These are phyloP conservation scores for Fabriciana adippe DNA, from an alignment of 2,888 invertebrate genomes.

Conservation along the genomic window DNA sequence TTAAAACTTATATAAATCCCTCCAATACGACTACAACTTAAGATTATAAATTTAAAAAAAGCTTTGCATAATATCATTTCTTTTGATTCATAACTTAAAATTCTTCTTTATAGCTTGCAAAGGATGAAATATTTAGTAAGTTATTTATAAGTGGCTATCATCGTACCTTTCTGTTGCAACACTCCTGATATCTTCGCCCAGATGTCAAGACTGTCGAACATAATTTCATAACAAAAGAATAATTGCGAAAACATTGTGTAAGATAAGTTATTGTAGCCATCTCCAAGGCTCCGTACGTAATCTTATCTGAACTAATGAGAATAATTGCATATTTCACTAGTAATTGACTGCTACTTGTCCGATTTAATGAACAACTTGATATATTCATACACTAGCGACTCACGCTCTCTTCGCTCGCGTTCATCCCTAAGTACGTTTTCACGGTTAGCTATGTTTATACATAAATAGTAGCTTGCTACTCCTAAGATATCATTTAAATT, in stretches of 20 bases:
- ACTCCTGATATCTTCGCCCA: not conserved
- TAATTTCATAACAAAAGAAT: slow-evolving; percentile 28
- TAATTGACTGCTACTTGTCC: not conserved
- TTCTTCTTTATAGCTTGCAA: no score
- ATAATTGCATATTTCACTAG: not conserved
- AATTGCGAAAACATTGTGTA: slow-evolving; percentile 6
- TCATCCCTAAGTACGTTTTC: no score
- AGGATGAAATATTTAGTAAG: not conserved
- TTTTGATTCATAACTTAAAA: no score
- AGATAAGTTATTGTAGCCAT: slow-evolving; percentile 2
- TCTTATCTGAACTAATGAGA: not conserved
- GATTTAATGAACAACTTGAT: not conserved
- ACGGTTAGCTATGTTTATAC: no score
- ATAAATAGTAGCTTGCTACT: no score
- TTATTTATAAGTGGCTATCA: not conserved
- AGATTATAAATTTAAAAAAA: no score
- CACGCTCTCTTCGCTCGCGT: no score
- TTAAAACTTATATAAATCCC: no score
- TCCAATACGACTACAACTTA: no score
- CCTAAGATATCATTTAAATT: no score
- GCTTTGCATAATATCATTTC: no score
- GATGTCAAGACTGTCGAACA: slow-evolving; percentile 11
- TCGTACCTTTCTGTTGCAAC: not conserved
- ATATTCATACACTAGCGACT: no score
- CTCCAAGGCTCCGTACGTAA: not conserved